These are phyloP conservation scores for Anastrepha obliqua DNA, from an alignment of 1,140 invertebrate species.

Conservation along the genomic window DNA sequence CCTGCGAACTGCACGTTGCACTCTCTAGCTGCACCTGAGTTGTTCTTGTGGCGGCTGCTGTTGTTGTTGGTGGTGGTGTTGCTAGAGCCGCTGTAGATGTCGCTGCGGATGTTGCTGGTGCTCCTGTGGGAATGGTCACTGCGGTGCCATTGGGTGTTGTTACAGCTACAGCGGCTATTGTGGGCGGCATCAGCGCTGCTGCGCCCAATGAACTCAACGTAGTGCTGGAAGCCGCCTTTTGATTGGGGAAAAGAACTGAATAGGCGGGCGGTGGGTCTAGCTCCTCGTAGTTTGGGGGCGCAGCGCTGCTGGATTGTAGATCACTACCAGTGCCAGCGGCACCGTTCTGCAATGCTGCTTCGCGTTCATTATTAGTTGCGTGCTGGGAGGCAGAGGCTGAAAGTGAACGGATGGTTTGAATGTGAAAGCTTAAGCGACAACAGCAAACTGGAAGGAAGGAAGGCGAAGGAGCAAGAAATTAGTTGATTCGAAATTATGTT, in stretches of 20 bases:
- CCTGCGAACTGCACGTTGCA: conserved; percentile 35
- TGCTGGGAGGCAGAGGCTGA: conserved; percentile 72
- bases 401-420: conserved; percentile 73
- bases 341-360: conserved; percentile 66
- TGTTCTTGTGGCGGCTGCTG: neutral
- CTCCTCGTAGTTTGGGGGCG: conserved; percentile 72
- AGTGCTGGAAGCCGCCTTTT: conserved; percentile 71
- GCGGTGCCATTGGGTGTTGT: conserved; percentile 55
- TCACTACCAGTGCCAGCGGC: conserved; percentile 62
- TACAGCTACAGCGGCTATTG: conserved; percentile 43
- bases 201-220: conserved; percentile 64
- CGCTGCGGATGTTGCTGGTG: neutral
- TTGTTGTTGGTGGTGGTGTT: neutral
- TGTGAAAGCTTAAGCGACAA: conserved; percentile 73
- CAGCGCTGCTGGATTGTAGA: conserved; percentile 59
- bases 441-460: conserved; percentile 64
- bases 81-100: neutral
- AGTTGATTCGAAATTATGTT: neutral
- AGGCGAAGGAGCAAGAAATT: neutral
- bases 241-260: conserved; percentile 72
- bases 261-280: conserved; percentile 73
- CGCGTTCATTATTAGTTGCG: conserved; percentile 71
- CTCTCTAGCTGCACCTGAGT: conserved; percentile 3
- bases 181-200: neutral
- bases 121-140: conserved; percentile 48